Percentiles rank a stretch among this genome's conserved stretches.
phyloP scores from a whole-genome alignment of 2,888 invertebrate genomes.

The Torymus auratus region DNA sequence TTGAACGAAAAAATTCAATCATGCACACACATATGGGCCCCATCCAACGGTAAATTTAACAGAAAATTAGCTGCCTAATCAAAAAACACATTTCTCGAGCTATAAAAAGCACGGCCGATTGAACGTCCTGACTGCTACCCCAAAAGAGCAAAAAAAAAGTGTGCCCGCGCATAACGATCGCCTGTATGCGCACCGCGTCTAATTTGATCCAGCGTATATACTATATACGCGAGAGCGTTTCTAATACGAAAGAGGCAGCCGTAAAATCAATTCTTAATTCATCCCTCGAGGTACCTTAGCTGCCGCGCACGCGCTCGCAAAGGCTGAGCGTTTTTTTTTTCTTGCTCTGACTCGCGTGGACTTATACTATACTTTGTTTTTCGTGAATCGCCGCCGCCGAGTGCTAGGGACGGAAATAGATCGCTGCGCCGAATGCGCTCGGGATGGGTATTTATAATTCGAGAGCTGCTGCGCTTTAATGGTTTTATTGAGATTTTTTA shows the following conservation, averaged over 20 bases:
- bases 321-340: background rate
- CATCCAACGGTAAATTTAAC: too few relatives aligned
- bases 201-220: constrained; percentile 15
- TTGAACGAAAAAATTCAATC: too few relatives aligned
- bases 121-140: background rate
- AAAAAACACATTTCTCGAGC: background rate
- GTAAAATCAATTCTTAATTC: constrained; percentile 41
- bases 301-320: background rate
- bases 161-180: constrained; percentile 2
- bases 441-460: too few relatives aligned
- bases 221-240: constrained; percentile 13
- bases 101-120: background rate
- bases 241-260: constrained; percentile 36
- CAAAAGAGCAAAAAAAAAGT: too few relatives aligned
- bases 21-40: too few relatives aligned
- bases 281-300: background rate
- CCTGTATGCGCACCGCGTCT: background rate
- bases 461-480: too few relatives aligned
- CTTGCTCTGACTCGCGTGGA: background rate
- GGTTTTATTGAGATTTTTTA: too few relatives aligned
- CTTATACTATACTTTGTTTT: too few relatives aligned
- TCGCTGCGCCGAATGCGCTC: too few relatives aligned
- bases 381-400: too few relatives aligned
- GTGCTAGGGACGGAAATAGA: too few relatives aligned
- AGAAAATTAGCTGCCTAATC: too few relatives aligned